Evolutionary conservation across 2,888 invertebrate species (phyloP).

Genomic region (Choristoneura rosaceana): DNA sequence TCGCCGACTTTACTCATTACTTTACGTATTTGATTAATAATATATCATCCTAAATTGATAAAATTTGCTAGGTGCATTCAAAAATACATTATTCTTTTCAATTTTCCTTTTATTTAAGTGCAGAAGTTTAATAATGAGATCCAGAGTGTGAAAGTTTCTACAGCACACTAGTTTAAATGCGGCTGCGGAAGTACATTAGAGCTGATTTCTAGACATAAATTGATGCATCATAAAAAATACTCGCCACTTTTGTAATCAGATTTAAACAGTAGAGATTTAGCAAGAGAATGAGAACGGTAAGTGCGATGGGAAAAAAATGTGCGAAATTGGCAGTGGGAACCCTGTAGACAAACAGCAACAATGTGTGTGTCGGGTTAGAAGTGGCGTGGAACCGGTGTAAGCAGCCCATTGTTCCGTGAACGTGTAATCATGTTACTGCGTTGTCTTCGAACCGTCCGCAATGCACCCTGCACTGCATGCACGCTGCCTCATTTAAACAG

Average conservation of each 20-base stretch:
- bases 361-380: slow-evolving; percentile 66
- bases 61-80: too few relatives aligned
- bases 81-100: background rate
- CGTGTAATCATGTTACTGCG: slow-evolving; percentile 29
- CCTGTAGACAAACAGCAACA: slow-evolving; percentile 65
- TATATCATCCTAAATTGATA: too few relatives aligned
- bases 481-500: slow-evolving; percentile 2
- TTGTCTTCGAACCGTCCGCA: slow-evolving; percentile 16
- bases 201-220: background rate
- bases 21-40: background rate
- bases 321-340: slow-evolving; percentile 77
- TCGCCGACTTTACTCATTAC: background rate
- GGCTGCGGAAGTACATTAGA: slow-evolving; percentile 6
- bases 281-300: slow-evolving; percentile 51
- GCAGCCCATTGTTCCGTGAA: slow-evolving; percentile 59
- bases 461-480: slow-evolving; percentile 7
- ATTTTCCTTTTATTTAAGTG: background rate
- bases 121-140: background rate
- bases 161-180: background rate
- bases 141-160: background rate
- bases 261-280: slow-evolving; percentile 35
- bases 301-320: slow-evolving; percentile 75
- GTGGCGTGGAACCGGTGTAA: slow-evolving; percentile 65
- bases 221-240: slow-evolving; percentile 5
- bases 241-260: slow-evolving; percentile 29